phyloP scores from a whole-genome alignment of 2,888 invertebrate species.

The Mechanitis mazaeus region DNA sequence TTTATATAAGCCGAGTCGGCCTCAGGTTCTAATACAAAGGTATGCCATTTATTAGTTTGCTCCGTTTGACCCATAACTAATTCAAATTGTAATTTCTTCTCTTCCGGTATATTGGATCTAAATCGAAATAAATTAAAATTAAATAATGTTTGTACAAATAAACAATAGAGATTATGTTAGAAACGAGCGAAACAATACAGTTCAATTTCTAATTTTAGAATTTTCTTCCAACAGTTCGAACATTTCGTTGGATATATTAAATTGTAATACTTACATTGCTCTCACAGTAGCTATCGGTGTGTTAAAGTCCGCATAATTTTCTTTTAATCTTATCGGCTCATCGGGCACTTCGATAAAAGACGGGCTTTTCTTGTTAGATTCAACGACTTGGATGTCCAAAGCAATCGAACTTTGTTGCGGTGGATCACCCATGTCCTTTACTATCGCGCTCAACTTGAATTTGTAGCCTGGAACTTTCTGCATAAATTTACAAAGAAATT shows the following conservation, averaged over 20 bases:
- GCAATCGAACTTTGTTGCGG: slow-evolving; percentile 83
- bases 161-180: neutral
- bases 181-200: neutral
- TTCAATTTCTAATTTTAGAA: slow-evolving; percentile 13
- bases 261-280: slow-evolving; percentile 78
- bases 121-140: slow-evolving; percentile 1
- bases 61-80: slow-evolving; percentile 88
- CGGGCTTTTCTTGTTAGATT: slow-evolving; percentile 91
- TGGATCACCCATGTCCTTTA: slow-evolving; percentile 84
- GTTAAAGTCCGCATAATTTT: slow-evolving; percentile 85
- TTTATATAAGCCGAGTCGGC: slow-evolving; percentile 84
- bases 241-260: slow-evolving; percentile 24
- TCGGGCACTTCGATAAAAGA: slow-evolving; percentile 80
- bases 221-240: slow-evolving; percentile 6
- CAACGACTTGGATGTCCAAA: slow-evolving; percentile 89
- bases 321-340: slow-evolving; percentile 80
- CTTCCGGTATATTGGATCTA: slow-evolving; percentile 86
- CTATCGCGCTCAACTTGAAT: slow-evolving; percentile 84
- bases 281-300: slow-evolving; percentile 81
- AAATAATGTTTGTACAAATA: slow-evolving; percentile 1
- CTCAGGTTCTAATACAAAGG: slow-evolving; percentile 82
- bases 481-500: slow-evolving; percentile 24
- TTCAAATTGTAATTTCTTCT: slow-evolving; percentile 85
- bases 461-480: slow-evolving; percentile 79
- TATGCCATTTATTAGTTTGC: slow-evolving; percentile 89